Conservation (phyloP, 2,888 invertebrate genomes). For the Rotaria magnacalcarata region DNA sequence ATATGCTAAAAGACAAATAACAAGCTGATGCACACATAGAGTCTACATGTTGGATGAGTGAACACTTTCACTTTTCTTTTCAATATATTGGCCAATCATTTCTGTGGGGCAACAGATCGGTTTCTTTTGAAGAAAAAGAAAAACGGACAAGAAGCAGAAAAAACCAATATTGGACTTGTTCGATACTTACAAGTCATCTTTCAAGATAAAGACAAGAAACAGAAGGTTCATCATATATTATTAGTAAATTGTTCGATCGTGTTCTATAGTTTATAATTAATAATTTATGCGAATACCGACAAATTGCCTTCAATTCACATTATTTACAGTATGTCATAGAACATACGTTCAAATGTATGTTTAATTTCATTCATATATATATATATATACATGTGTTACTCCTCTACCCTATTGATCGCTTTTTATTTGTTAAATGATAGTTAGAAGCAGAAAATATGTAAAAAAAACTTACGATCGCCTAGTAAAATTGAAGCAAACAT, state of each 20-base stretch:
- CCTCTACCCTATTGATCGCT: neutral
- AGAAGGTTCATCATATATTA: neutral
- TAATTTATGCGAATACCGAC: neutral
- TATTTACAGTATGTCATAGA: neutral
- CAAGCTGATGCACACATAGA: neutral
- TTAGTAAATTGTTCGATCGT: neutral
- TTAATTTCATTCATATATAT: neutral
- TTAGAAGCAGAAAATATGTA: neutral
- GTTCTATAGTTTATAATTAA: neutral
- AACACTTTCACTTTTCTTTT: neutral
- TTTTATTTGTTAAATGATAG: neutral
- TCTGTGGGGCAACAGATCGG: neutral
- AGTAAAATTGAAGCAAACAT: neutral
- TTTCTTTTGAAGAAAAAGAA: neutral
- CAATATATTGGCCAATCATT: neutral
- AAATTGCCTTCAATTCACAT: neutral
- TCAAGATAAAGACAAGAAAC: neutral
- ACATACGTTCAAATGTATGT: neutral
- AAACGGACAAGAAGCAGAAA: neutral
- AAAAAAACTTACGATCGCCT: neutral
- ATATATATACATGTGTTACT: neutral
- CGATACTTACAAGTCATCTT: neutral
- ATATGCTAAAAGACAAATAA: constrained; percentile 4
- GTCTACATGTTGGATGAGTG: neutral
- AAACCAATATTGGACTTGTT: neutral